These are phyloP conservation scores for Hemiscyllium ocellatum DNA, from an alignment of 2,113 vertebrate species.

Conservation along the genomic window DNA sequence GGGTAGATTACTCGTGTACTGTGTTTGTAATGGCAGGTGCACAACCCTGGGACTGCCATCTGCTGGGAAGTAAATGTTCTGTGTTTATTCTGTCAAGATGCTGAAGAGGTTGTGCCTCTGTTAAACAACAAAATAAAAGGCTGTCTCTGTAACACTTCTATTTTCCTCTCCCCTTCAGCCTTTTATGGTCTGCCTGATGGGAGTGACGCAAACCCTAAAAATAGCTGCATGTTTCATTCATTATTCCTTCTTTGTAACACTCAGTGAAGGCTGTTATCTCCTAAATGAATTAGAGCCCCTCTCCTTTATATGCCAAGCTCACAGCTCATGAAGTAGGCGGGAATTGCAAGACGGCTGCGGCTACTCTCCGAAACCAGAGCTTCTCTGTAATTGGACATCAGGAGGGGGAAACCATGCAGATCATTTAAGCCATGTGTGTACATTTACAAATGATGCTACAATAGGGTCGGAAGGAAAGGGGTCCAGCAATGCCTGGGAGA, in stretches of 20 bases:
- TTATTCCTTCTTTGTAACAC: constrained; percentile 20
- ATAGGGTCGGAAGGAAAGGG: background rate
- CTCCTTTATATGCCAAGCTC: constrained; percentile 22
- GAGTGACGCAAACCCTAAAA: background rate
- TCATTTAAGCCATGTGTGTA: background rate
- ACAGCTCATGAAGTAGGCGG: background rate
- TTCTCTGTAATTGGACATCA: constrained; percentile 17
- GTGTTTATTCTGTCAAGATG: constrained; percentile 44
- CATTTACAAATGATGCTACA: background rate
- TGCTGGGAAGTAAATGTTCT: constrained; percentile 51
- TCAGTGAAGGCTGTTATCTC: background rate
- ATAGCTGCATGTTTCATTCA: background rate
- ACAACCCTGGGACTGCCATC: constrained; percentile 67
- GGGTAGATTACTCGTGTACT: constrained; percentile 63
- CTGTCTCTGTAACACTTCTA: background rate
- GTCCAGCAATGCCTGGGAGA: background rate
- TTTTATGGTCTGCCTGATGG: background rate
- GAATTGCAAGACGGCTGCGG: background rate
- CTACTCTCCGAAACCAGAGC: background rate
- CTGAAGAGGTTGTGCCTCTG: constrained; percentile 40
- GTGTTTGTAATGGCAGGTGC: constrained; percentile 69
- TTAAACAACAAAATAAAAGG: background rate
- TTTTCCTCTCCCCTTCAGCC: background rate
- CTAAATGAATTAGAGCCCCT: background rate
- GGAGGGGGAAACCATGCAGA: background rate